These are phyloP conservation scores for Andricus curvator DNA, from an alignment of 2,888 invertebrate species.

Conservation along the genomic window DNA sequence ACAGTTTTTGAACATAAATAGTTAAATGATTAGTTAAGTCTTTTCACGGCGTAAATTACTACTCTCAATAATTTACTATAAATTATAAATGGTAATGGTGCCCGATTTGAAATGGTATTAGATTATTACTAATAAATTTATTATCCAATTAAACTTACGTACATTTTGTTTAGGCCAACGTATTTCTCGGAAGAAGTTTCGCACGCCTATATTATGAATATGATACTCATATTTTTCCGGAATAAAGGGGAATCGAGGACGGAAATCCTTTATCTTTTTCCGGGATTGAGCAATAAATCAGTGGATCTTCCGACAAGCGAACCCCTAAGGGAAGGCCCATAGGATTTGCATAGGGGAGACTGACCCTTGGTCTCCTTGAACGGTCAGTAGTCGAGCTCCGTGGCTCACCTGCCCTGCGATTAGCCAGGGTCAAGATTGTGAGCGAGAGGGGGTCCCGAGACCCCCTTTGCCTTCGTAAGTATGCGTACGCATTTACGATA, in stretches of 20 bases:
- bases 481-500: conserved; percentile 70
- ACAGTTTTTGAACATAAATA: no score
- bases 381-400: conserved; percentile 68
- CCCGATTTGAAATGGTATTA: no score
- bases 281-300: conserved; percentile 61
- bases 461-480: conserved; percentile 32
- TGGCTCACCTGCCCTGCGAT: conserved; percentile 75
- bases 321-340: conserved; percentile 48
- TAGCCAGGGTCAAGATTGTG: conserved; percentile 73
- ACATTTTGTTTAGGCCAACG: background rate
- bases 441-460: conserved; percentile 37
- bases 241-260: conserved; percentile 44
- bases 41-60: no score
- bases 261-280: conserved; percentile 43
- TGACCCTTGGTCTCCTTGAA: conserved; percentile 56
- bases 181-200: conserved; percentile 7
- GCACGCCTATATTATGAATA: conserved; percentile 34
- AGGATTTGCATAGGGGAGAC: conserved; percentile 67
- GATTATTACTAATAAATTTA: no score
- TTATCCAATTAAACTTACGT: no score
- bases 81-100: no score
- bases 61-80: no score
- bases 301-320: conserved; percentile 49
- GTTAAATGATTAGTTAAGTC: no score
- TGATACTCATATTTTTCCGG: conserved; percentile 36